Base-by-base conservation (phyloP, 2,888 invertebrate species). In the Epinotia ramella region DNA sequence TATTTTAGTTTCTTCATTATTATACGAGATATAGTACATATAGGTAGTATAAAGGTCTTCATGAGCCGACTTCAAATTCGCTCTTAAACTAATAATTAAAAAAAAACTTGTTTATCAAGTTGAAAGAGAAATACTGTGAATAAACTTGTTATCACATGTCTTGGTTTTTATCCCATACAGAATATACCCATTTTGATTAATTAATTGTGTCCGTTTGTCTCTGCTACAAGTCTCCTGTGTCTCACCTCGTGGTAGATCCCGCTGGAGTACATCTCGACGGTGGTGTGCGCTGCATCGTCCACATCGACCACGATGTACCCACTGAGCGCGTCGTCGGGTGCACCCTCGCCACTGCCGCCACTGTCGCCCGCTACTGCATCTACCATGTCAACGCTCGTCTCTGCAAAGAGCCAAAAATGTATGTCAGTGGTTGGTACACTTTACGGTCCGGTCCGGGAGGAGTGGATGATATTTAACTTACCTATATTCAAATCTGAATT, bases 291-390 rank as follows among this genome's bases (percentile, higher is more conserved):
- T 77, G 90, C 86, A 79, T 94, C 94, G 76, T 91, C 91, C n/a
- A 85, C 87, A 63, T 93, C 91, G 78, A 94, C 89, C 77, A 94
- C 91, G 79, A 94, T 88, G 84, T 91, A 94, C 73, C 92, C 94
- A 49, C 82, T 87, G 69, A 90, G 84, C 73, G 86, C 84, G 24
- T 83, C 84, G 56, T 82, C 80, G 11, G 49, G 73, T 62, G 18
- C 63, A 69, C 57, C 46, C 71, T 74, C 60, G 33, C 77, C n/a
- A 64, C 74, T 66, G 33, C 73, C 67, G 57, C 62, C 33, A 63
- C 68, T 57, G 66, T 62, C 78, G 7, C 67, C 75, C 64, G n/a
- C 73, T 62, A 2, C 64, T 16, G 64, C 49, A 11, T 53, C 56
- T 60, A 56, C 20, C 40, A 66, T 73, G 7, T 49, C 67, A 12